Evolutionary conservation across 2,113 vertebrate species (phyloP), one percentile per base, ranked within the genome.

Genomic region (Psittacus erithacus): DNA sequence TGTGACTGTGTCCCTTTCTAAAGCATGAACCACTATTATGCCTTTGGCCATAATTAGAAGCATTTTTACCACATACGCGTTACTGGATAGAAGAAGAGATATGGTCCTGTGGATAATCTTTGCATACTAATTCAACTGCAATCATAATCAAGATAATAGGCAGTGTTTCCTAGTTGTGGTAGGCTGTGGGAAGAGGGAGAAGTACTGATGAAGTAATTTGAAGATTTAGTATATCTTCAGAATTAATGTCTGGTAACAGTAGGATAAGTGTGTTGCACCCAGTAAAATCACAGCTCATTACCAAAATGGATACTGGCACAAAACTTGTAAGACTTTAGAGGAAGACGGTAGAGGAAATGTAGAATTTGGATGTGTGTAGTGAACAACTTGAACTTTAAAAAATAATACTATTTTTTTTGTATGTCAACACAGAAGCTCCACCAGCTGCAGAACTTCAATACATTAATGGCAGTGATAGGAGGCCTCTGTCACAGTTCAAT

Each of bases 391-490:
- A 86, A 35, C 22, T 77, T 69, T 84, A 76, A 91, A 43, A 80
- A 41, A 74, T 43, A 68, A 49, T 77, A 41, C 12, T 57, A 14
- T 7, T 35, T 33, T 90, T 60, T 77, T 77, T 53, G 6, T 79
- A 43, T 94, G 24, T 88, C 59, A 55, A 89, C 38, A 83, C 97
- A 99, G 99, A 98, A 99, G 96, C 98, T 99, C 60, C 98, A 99
- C 82, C 97, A 98, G 75, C 98, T 99, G 86, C 99, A 99, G 97
- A 99, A 99, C 97, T 99, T 99, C 95, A 99, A 99, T 97, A 99
- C 99, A 12, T 95, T 99, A 98, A 99, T 99, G 99, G 99, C 99
- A 17, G 99, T 99, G 93, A 99, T 99, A 82, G 99, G 99, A 73
- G 99, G 99, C 62, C 98, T 99, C 8, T 99, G 99, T 86, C 99